Evolutionary conservation across 2,113 vertebrate genomes (phyloP).

Genomic region (Synchiropus splendidus): DNA sequence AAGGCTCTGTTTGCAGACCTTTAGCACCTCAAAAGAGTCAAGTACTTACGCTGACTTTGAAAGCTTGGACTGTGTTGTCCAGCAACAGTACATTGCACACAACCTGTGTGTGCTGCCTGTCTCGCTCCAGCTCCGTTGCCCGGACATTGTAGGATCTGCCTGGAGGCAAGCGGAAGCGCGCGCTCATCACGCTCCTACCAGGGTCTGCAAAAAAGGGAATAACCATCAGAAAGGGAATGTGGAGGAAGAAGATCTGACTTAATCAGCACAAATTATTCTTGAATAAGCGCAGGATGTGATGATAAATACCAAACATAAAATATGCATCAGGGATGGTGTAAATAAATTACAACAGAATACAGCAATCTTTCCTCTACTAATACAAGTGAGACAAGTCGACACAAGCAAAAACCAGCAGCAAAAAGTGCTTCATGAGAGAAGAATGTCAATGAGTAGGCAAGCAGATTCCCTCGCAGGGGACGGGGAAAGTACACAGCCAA

Average conservation of each 20-base stretch:
- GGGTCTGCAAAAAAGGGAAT: slow-evolving; percentile 58
- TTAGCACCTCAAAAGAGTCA: background rate
- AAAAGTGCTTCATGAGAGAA: slow-evolving; percentile 38
- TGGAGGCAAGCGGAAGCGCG: slow-evolving; percentile 99
- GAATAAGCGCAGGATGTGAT: background rate
- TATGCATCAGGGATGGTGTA: background rate
- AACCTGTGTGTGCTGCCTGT: slow-evolving; percentile 95
- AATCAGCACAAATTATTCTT: background rate
- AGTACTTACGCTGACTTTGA: slow-evolving; percentile 90
- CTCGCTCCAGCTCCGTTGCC: slow-evolving; percentile 97
- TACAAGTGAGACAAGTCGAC: slow-evolving; percentile 18
- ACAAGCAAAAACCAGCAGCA: slow-evolving; percentile 26
- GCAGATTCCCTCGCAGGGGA: slow-evolving; percentile 7
- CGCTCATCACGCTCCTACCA: slow-evolving; percentile 98
- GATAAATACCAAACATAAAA: background rate
- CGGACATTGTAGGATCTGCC: slow-evolving; percentile 99
- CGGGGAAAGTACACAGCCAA: slow-evolving; percentile 1
- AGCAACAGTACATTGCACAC: slow-evolving; percentile 93
- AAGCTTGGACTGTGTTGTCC: slow-evolving; percentile 93
- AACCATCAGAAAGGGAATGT: background rate
- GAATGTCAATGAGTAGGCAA: slow-evolving; percentile 43
- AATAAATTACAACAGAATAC: background rate
- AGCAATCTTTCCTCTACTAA: slow-evolving; percentile 3
- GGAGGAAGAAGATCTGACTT: background rate
- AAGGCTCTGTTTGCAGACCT: too few species aligned